These are phyloP conservation scores for Xestia sexstrigata DNA, from an alignment of 2,888 invertebrate genomes.

Conservation along the genomic window DNA sequence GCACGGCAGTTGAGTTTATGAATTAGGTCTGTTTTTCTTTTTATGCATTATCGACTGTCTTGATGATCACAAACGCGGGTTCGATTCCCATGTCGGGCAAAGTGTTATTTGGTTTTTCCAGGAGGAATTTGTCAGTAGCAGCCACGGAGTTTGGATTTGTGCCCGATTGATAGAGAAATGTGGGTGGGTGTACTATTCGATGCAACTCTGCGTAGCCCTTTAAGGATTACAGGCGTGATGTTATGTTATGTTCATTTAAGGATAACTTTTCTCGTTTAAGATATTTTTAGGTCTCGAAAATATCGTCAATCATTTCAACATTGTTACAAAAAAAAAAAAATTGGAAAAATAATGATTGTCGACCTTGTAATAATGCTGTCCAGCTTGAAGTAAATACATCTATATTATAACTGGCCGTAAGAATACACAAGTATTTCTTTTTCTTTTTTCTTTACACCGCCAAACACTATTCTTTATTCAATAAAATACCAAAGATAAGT, in stretches of 20 bases:
- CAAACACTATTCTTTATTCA: constrained; percentile 16
- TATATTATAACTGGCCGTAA: neutral
- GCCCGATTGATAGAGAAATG: too few species aligned
- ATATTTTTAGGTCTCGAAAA: neutral
- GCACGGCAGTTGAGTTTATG: neutral
- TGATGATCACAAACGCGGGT: too few species aligned
- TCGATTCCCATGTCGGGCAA: too few species aligned
- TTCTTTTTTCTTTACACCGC: neutral
- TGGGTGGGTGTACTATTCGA: too few species aligned
- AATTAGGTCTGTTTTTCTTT: neutral
- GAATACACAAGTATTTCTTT: rapidly evolving
- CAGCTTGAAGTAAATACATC: neutral
- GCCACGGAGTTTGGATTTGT: too few species aligned
- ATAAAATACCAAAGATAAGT: constrained; percentile 32
- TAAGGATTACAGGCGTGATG: too few species aligned
- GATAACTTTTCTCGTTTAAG: neutral
- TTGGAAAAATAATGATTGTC: neutral
- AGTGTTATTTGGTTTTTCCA: too few species aligned
- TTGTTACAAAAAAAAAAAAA: neutral
- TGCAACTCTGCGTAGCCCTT: too few species aligned
- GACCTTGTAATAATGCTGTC: neutral
- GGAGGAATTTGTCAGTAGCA: too few species aligned
- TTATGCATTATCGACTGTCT: too few species aligned
- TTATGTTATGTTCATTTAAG: neutral
- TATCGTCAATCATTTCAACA: neutral